A percentile compares a stretch with the other conserved stretches of the same genome.
These are phyloP conservation scores for Ophion obscuratus DNA, from an alignment of 2,888 invertebrate genomes.

Conservation along the genomic window DNA sequence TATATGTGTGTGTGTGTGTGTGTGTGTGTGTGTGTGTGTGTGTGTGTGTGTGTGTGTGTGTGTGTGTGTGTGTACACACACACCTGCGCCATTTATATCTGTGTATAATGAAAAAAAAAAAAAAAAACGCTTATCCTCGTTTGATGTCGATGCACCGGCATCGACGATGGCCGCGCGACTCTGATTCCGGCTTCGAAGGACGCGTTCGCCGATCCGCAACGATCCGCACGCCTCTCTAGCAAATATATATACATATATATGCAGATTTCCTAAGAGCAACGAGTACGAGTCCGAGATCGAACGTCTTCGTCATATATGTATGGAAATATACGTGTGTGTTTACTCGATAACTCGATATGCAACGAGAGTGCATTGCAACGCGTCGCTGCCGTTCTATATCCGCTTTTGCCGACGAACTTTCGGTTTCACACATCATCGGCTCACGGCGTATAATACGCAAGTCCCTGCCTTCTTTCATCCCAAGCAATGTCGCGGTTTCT, in stretches of 20 bases:
- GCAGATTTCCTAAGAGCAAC: slow-evolving; percentile 54
- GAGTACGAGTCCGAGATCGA: slow-evolving; percentile 40
- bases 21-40: too few relatives aligned
- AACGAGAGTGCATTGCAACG: slow-evolving; percentile 29
- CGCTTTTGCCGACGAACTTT: slow-evolving; percentile 33
- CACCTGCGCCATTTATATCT: slow-evolving; percentile 25
- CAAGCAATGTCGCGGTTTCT: too few relatives aligned
- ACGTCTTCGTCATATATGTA: slow-evolving; percentile 23
- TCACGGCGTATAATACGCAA: too few relatives aligned
- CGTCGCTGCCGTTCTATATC: slow-evolving; percentile 42
- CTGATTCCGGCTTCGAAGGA: slow-evolving; percentile 82
- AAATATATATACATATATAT: slow-evolving; percentile 11
- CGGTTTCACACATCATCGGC: background rate
- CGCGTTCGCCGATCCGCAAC: slow-evolving; percentile 80
- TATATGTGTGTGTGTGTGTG: too few relatives aligned
- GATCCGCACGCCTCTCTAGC: slow-evolving; percentile 58
- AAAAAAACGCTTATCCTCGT: slow-evolving; percentile 78
- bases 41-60: too few relatives aligned
- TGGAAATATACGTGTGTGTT: background rate
- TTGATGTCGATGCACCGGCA: slow-evolving; percentile 81
- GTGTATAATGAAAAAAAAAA: slow-evolving; percentile 20
- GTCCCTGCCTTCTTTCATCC: background rate
- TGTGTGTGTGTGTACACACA: too few relatives aligned
- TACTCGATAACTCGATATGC: slow-evolving; percentile 6
- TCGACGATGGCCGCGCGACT: slow-evolving; percentile 53